These are phyloP conservation scores for Streblospio benedicti DNA, from an alignment of 1,140 invertebrate genomes.

Conservation along the genomic window DNA sequence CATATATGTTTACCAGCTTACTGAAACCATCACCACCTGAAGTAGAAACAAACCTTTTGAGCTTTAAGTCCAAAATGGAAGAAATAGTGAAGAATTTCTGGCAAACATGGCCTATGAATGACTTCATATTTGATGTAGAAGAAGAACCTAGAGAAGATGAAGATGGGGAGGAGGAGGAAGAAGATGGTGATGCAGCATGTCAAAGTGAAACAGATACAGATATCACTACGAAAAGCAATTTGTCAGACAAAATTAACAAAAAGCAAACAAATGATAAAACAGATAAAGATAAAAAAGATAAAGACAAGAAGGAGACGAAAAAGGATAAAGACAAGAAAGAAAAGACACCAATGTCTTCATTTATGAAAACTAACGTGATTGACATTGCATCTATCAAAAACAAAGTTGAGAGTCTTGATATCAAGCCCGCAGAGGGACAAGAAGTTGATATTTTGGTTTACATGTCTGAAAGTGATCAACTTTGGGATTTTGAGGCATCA, in stretches of 20 bases:
- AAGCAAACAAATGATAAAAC: background rate
- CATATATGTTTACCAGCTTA: conserved; percentile 29
- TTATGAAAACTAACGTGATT: background rate
- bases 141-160: background rate
- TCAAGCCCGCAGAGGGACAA: background rate
- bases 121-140: conserved; percentile 18
- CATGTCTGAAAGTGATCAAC: background rate
- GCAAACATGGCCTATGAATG: conserved; percentile 29
- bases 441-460: conserved; percentile 1
- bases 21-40: conserved; percentile 14
- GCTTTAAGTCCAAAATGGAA: conserved; percentile 26
- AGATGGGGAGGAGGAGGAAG: background rate
- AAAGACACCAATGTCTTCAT: no score
- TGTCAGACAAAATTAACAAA: no score
- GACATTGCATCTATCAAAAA: background rate
- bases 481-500: background rate
- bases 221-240: background rate
- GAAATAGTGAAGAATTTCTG: conserved; percentile 20
- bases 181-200: background rate
- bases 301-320: background rate
- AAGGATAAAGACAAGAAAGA: background rate
- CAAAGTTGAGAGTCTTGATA: background rate
- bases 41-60: conserved; percentile 25
- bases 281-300: background rate
- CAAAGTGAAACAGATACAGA: background rate